These are phyloP conservation scores for Otolemur garnettii DNA, from an alignment of 2,113 vertebrate genomes.

Conservation along the genomic window DNA sequence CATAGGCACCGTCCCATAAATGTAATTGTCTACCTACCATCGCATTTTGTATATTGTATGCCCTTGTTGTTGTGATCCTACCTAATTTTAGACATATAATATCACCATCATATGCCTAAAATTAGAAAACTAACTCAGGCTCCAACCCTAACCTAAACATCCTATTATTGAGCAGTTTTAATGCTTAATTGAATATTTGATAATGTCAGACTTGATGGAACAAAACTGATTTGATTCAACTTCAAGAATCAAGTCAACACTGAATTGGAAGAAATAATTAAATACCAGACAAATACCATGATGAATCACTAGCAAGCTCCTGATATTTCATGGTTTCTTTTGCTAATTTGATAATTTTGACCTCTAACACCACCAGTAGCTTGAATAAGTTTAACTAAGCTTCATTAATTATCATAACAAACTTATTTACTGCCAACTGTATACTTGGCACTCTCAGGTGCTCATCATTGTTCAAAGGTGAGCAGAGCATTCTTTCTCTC, in stretches of 20 bases:
- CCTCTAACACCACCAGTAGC: neutral
- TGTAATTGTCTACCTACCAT: neutral
- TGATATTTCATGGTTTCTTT: neutral
- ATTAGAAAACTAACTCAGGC: neutral
- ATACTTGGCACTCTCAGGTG: neutral
- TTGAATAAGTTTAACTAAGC: neutral
- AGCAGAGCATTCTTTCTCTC: neutral
- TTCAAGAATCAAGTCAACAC: neutral
- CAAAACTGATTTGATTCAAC: neutral
- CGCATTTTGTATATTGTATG: neutral
- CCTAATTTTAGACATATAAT: no score
- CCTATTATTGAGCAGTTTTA: neutral
- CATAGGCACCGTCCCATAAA: no score
- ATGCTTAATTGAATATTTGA: constrained; percentile 28
- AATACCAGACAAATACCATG: neutral
- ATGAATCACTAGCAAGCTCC: neutral
- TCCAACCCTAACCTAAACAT: neutral
- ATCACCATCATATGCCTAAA: neutral
- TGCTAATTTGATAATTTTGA: neutral
- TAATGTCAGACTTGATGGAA: neutral
- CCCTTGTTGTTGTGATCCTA: neutral
- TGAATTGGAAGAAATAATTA: constrained; percentile 17
- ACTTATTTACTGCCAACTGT: neutral
- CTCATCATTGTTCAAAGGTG: neutral
- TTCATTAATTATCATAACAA: neutral